Evolutionary conservation across 1,140 invertebrate genomes (phyloP), one percentile per base, ranked within the genome.

Genomic region (Cyphomyrmex costatus): DNA sequence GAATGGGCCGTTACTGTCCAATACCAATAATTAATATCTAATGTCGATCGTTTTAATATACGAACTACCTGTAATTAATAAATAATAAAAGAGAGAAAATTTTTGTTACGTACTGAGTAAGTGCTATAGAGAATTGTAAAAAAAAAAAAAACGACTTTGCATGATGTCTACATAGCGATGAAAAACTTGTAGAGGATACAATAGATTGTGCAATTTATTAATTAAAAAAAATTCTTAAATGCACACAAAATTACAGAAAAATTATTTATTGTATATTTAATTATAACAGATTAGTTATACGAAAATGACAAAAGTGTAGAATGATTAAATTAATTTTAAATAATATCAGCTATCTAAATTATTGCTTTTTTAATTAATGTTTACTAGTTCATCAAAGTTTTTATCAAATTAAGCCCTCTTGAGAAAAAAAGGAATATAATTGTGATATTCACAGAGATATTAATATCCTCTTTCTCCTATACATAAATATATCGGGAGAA

Each of bases 1-100:
- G 8, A 82, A 82, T 82, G 66, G 66, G 66, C 66, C 66, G 66
- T 60, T 73, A 82, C 66, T 73, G 36, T 82, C 33, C 33, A 80
- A 66, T 36, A 21, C 46, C n/a, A n/a, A n/a, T n/a, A n/a, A n/a
- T 30, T 56, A 33, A 33, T 56, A 33, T 42, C 16, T 27, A 4
- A 60, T 8, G 16, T 21, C 27, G 12, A 16, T 80, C 36, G 21
- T 70, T 58, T 56, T 66, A 53, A 65, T 79, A 65, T 19, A 7
- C 3, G 3, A 65, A 30, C 51, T 24, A 21, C 12, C 42, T 51
- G 16, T 24, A 4, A 56, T n/a, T 73, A 33, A 71, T 7, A n/a
- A 56, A 27, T 65, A 80, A 30, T 42, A 42, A 58, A 49, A 33
- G 8, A 33, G 8, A 77, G 19, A 42, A 46, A 73, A 71, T 30